These are phyloP conservation scores for Chlamydotis undulata DNA, from an alignment of 2,113 vertebrate genomes.

Conservation along the genomic window DNA sequence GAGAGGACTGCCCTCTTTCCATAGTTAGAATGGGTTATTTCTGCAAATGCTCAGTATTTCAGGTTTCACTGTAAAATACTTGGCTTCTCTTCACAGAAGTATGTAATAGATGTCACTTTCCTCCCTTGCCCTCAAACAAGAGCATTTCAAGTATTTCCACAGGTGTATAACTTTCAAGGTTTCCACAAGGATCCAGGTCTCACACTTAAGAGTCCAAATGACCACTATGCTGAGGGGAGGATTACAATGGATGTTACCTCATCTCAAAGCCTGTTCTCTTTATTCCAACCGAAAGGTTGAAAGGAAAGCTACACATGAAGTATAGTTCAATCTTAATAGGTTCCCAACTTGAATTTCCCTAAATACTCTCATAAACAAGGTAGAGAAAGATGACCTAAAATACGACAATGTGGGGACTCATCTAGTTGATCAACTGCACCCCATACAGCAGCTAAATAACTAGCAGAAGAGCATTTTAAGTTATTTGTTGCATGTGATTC, in stretches of 20 bases:
- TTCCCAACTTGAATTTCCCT: background rate
- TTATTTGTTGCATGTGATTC: background rate
- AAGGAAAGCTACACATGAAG: background rate
- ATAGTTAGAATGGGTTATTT: background rate
- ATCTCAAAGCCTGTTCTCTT: background rate
- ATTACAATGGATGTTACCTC: background rate
- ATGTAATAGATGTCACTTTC: accelerated
- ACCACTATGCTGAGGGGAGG: background rate
- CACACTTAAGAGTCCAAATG: background rate
- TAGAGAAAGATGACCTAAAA: background rate
- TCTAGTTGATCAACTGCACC: background rate
- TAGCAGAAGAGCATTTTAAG: background rate
- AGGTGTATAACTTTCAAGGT: background rate
- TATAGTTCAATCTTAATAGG: background rate
- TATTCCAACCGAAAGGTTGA: background rate
- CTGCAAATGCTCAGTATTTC: background rate
- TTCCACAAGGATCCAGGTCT: background rate
- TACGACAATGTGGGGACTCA: background rate
- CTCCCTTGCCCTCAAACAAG: background rate
- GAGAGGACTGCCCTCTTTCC: background rate
- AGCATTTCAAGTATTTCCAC: background rate
- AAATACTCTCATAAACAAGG: background rate
- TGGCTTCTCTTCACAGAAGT: background rate
- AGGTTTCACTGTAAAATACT: background rate
- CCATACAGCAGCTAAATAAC: background rate